Conservation (phyloP, 2,113 vertebrate species). For the Setophaga kirtlandii region DNA sequence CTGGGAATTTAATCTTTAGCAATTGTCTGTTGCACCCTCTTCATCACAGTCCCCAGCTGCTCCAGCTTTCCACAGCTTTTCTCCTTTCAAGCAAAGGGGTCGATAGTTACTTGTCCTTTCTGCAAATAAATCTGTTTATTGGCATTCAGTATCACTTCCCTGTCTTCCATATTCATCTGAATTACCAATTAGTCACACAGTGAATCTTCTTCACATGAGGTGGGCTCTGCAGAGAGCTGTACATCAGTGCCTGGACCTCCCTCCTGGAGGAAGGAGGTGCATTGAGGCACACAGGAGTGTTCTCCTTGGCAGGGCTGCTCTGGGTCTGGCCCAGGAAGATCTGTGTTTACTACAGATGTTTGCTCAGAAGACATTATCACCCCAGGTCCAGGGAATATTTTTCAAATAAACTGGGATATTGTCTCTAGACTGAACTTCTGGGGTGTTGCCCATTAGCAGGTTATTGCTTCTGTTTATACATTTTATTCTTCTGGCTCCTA, state of each 20-base stretch:
- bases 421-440: neutral
- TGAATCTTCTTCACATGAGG: fast-evolving
- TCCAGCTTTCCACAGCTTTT: neutral
- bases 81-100: neutral
- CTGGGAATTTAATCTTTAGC: neutral
- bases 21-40: neutral
- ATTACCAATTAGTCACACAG: neutral
- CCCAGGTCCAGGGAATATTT: neutral
- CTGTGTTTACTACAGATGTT: neutral
- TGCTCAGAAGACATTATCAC: neutral
- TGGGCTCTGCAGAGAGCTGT: neutral
- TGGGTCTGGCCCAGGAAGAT: neutral
- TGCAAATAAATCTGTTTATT: neutral
- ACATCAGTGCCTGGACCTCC: neutral
- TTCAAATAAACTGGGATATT: neutral
- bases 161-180: neutral
- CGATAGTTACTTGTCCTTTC: neutral
- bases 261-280: fast-evolving
- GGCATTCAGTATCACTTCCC: neutral
- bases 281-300: neutral
- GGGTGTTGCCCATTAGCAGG: neutral
- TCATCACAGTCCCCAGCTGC: neutral
- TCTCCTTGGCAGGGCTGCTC: neutral
- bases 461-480: neutral
- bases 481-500: neutral